Evolutionary conservation across 2,888 invertebrate genomes (phyloP), one percentile per base, ranked within the genome.

Genomic region (Cryptops parisi): DNA sequence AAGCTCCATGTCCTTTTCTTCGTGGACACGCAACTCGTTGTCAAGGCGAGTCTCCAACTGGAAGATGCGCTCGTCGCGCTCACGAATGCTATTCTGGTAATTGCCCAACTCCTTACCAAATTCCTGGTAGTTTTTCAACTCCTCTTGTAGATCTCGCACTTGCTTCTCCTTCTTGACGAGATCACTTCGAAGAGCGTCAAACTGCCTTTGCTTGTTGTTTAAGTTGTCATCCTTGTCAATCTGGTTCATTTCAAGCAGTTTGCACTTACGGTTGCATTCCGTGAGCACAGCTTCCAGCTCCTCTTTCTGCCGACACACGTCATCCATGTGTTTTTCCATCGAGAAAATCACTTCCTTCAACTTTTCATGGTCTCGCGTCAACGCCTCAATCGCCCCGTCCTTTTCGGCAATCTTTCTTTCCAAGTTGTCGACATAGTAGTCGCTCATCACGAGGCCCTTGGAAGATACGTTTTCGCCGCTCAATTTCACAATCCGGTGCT

Each of bases 81-180:
- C 52, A 22, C 44, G 33, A 21, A 52, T 26, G n/a, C 44, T 26
- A 1, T 6, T 25, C 33, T 52, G 52, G 43, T 44, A 27, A 27
- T 26, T 24, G 17, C 44, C 52, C 15, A 44, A 22, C 17, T 44
- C 26, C 17, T 22, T 9, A 24, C 26, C 26, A 19, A 43, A n/a
- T 23, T 43, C 33, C 27, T 44, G 44, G 19, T 27, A 6, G 4
- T 26, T 24, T 15, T 19, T 24, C 24, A 44, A 44, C 23, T 52
- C 52, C 15, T 43, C 25, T 17, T 52, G 52, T 4, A 52, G 44
- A n/a, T 52, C 39, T 2, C 26, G n/a, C 5, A 52, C 44, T 33
- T 44, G 21, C 27, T 52, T 52, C 3, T 52, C 52, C 23, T 52
- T 52, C n/a, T 27, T 52, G 19, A 21, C 12, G 26, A 52, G 15